These are phyloP conservation scores for Diceros bicornis DNA, from an alignment of 2,797 vertebrate genomes.

Conservation along the genomic window DNA sequence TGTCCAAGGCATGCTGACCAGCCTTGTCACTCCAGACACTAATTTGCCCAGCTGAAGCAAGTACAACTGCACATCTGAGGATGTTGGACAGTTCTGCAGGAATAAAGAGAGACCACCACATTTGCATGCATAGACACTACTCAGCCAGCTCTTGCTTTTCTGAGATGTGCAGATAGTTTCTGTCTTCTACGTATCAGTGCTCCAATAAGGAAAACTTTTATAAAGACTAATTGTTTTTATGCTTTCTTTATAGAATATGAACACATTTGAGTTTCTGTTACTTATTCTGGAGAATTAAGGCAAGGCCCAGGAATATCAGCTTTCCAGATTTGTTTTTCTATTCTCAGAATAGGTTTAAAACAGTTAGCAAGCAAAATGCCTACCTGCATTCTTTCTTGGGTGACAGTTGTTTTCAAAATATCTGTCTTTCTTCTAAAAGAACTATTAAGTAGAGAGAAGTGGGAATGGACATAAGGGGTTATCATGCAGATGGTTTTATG, in stretches of 20 bases:
- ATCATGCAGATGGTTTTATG: not conserved
- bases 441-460: not conserved
- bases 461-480: conserved; percentile 3
- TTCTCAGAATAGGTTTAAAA: conserved; percentile 34
- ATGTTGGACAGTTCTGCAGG: not conserved
- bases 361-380: not conserved
- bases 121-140: not conserved
- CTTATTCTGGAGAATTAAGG: conserved; percentile 22
- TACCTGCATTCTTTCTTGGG: not conserved
- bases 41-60: not conserved
- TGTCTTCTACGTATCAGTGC: not conserved
- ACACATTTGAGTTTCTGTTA: conserved; percentile 27
- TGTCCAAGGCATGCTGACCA: not conserved
- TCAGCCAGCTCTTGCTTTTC: not conserved
- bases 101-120: not conserved
- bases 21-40: not conserved
- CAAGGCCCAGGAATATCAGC: not conserved
- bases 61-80: not conserved
- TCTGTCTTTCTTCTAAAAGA: not conserved
- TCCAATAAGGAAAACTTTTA: conserved; percentile 42
- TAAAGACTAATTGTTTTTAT: conserved; percentile 62
- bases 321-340: conserved; percentile 4
- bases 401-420: conserved; percentile 60
- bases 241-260: conserved; percentile 64
- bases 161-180: not conserved